phyloP scores from a whole-genome alignment of 2,888 invertebrate genomes.

The Sinotaia quadrata region DNA sequence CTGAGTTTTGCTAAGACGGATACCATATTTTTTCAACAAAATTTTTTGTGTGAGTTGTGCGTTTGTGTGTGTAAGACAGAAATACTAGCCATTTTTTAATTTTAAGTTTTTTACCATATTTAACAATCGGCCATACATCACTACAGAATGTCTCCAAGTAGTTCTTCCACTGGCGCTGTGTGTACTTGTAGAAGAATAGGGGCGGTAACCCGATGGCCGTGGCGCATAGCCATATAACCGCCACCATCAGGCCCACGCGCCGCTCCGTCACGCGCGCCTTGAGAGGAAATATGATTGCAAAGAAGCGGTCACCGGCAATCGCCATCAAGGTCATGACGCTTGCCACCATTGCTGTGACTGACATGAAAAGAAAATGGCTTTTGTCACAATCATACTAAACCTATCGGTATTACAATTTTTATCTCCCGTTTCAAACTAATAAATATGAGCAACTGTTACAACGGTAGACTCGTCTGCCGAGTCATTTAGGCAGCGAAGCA shows the following conservation, averaged over 20 bases:
- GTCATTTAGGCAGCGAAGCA: no score
- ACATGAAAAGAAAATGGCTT: no score
- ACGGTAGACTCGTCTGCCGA: no score
- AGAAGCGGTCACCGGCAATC: slow-evolving; percentile 62
- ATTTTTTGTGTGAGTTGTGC: background rate
- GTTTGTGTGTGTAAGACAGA: background rate
- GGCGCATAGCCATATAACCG: slow-evolving; percentile 51
- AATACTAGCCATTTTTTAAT: background rate
- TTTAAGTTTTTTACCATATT: no score
- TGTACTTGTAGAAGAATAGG: slow-evolving; percentile 54
- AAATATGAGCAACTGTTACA: no score
- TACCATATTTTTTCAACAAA: background rate
- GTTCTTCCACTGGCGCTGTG: slow-evolving; percentile 55
- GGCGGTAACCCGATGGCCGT: slow-evolving; percentile 54
- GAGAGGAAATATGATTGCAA: slow-evolving; percentile 63
- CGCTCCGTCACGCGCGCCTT: slow-evolving; percentile 58
- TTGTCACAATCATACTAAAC: no score
- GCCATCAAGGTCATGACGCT: slow-evolving; percentile 61
- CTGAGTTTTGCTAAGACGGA: no score
- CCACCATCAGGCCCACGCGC: slow-evolving; percentile 52
- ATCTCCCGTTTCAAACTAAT: no score
- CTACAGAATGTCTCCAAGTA: slow-evolving; percentile 60
- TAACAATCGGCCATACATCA: slow-evolving; percentile 54
- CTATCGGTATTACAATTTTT: no score
- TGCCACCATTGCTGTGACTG: slow-evolving; percentile 62